Base-by-base conservation (phyloP, 2,797 vertebrate species). In the Hypotaenidia philippensis region DNA sequence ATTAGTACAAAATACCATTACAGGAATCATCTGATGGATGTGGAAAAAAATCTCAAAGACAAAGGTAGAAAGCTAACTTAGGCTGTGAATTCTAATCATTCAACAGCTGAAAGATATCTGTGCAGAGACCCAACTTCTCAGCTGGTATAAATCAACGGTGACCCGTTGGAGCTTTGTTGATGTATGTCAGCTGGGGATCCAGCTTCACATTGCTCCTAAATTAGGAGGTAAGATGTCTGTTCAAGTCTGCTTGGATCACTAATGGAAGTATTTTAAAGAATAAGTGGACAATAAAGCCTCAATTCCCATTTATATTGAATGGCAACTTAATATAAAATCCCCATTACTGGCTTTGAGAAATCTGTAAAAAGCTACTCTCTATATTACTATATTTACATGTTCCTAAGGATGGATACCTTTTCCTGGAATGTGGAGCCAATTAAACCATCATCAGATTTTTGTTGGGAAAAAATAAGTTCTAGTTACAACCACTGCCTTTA, bases 61-160 rank as follows among this genome's bases (percentile, higher is more conserved):
- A 69, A 89, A 82, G 44, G 72, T 13, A 61, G 75, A 83, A 80
- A 92, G 25, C 23, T 77, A 71, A 94, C 77, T 47, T 68, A 75
- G 49, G 26, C 57, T 89, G 53, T 80, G 75, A 77, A 68, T 93
- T 75, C 95, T 87, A 90, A 93, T 80, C 56, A 80, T 80, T 85
- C 52, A 89, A 3, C 40, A 92, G 60, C 66, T 94, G 74, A 69
- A 52, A 7, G 2, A 69, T 90, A 66, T 50, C 36, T 79, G 72
- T 68, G 59, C 57, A 69, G 50, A 88, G 71, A 72, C 45, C 41
- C 64, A 85, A 26, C 64, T 85, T 79, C 81, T 87, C 60, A 85
- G 59, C 50, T 80, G 45, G 29, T 68, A 32, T 74, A 91, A 92
- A 93, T 92, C 89, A 93, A 61, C 77, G 87, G 92, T 83, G 36